phyloP scores from a whole-genome alignment of 2,113 vertebrate species.

The Rhizomys pruinosus region DNA sequence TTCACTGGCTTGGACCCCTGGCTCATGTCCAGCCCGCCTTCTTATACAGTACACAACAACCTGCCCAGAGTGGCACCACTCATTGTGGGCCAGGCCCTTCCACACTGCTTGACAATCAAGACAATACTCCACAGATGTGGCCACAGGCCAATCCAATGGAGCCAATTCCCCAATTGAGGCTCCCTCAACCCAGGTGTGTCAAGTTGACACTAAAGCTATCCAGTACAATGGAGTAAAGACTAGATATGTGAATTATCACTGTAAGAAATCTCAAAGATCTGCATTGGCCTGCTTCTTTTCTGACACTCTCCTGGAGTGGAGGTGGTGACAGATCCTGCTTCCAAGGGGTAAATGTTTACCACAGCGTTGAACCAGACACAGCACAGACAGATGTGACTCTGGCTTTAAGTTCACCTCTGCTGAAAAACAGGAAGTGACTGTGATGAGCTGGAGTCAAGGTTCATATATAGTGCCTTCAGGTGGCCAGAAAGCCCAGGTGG shows the following conservation, averaged over 20 bases:
- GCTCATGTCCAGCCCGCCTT: no score
- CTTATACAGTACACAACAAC: no score
- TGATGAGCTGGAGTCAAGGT: not conserved
- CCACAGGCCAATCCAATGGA: no score
- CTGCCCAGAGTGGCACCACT: no score
- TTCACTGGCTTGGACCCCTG: no score
- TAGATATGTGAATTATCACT: not conserved
- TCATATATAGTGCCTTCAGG: not conserved
- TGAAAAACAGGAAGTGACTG: not conserved
- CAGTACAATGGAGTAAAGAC: no score
- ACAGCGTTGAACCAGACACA: not conserved
- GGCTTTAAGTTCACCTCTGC: not conserved
- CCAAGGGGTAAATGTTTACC: not conserved
- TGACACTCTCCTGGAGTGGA: not conserved
- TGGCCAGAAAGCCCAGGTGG: not conserved
- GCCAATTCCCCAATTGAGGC: no score
- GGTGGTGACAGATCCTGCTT: not conserved
- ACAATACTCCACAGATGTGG: no score
- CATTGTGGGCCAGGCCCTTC: no score
- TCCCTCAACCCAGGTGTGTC: no score
- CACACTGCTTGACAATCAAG: no score
- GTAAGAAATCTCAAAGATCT: not conserved
- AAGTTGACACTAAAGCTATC: no score
- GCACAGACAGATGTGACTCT: not conserved
- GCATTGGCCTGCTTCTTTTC: not conserved